Base-by-base conservation (phyloP, 1,140 invertebrate genomes). In the Camponotus pennsylvanicus region DNA sequence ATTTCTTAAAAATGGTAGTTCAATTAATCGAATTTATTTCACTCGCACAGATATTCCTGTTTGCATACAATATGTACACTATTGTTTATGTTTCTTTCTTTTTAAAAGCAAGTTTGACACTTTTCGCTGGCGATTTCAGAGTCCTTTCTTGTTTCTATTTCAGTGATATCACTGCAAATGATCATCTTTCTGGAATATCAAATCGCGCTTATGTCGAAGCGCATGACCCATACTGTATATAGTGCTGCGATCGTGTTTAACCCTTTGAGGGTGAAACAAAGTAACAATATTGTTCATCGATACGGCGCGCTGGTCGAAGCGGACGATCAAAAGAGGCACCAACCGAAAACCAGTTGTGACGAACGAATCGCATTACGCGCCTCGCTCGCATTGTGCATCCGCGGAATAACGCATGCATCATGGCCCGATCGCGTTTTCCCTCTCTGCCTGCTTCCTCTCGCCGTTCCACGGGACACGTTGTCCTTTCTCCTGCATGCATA, bases 311-410 rank as follows among this genome's bases (percentile, higher is more conserved):
- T 27, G 69, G 45, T 8, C 9, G 69, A 45, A 42, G 21, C 27
- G 61, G 40, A 27, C 40, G 77, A 80, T 79, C 76, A 45, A 85
- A 85, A 80, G 77, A 80, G 84, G 84, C 52, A 76, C 52, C 55
- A 80, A 69, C 76, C 55, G 64, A 85, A 85, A 85, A 85, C 76
- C 49, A 69, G 84, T 67, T 40, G 61, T 66, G 55, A 85, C 64
- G 63, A 49, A 85, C 84, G 76, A 85, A 85, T 85, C 63, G 84
- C 84, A 85, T 85, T 85, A 85, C 76, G 52, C 76, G 63, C 52
- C 40, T 52, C 55, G 59, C 52, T 82, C 79, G 55, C 55, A 63
- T 75, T 83, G 69, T 73, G 67, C 79, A 73, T 82, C 57, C 79
- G 52, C 55, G 79, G 79, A 40, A 82, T 82, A 82, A 82, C 67